phyloP scores from a whole-genome alignment of 2,888 invertebrate species.

The Beris morrisii region DNA sequence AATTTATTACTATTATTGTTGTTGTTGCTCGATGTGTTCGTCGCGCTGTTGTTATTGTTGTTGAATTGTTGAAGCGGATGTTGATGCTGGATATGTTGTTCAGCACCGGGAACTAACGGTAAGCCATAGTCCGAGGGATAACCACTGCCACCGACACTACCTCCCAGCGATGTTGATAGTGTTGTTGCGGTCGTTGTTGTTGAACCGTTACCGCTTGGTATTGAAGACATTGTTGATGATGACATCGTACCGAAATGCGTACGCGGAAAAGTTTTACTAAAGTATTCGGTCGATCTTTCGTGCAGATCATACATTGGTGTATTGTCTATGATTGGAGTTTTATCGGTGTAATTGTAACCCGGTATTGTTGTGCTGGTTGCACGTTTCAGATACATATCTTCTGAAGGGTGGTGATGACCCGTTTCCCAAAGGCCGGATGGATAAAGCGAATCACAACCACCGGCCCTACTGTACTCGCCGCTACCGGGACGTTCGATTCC shows the following conservation, averaged over 20 bases:
- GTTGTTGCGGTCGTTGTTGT: slow-evolving; percentile 52
- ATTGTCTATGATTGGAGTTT: slow-evolving; percentile 72
- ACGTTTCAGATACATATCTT: slow-evolving; percentile 61
- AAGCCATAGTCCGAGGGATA: slow-evolving; percentile 80
- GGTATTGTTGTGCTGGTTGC: slow-evolving; percentile 62
- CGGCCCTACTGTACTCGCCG: slow-evolving; percentile 77
- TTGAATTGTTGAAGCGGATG: slow-evolving; percentile 46
- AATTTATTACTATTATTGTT: slow-evolving; percentile 18
- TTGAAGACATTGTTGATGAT: slow-evolving; percentile 46
- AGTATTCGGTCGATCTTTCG: slow-evolving; percentile 57
- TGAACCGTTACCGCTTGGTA: slow-evolving; percentile 18
- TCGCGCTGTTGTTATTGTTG: slow-evolving; percentile 45
- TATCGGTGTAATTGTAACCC: slow-evolving; percentile 68
- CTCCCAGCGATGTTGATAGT: slow-evolving; percentile 44
- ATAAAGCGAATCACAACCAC: slow-evolving; percentile 72
- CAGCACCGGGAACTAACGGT: slow-evolving; percentile 63
- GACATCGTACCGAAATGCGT: slow-evolving; percentile 50
- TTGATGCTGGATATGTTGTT: slow-evolving; percentile 54
- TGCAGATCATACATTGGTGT: slow-evolving; percentile 53
- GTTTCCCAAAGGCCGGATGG: slow-evolving; percentile 80
- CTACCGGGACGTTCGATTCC: slow-evolving; percentile 63
- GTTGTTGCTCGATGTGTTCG: slow-evolving; percentile 46
- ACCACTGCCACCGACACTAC: slow-evolving; percentile 49
- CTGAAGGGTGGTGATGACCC: slow-evolving; percentile 42
- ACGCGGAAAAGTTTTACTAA: slow-evolving; percentile 65